Conservation (phyloP, 2,797 vertebrate genomes). For the Pangasius mekongensis region DNA sequence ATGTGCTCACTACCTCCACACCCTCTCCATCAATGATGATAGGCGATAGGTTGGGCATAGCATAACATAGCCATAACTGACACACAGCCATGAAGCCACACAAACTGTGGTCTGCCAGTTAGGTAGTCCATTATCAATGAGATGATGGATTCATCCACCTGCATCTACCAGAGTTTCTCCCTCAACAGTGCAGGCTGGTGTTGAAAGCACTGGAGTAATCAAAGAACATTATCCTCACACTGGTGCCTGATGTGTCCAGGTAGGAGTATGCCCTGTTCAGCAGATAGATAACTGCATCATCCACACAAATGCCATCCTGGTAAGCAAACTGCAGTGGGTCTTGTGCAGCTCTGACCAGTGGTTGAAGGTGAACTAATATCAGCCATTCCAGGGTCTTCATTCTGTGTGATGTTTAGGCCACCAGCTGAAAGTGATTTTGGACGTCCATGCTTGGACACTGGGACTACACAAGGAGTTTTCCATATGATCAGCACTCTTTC, state of each 20-base stretch:
- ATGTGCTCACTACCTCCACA: no score
- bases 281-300: background rate
- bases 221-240: background rate
- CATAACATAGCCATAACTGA: no score
- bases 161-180: background rate
- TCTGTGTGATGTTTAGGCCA: no score
- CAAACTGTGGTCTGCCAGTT: background rate
- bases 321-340: background rate
- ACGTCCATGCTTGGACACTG: background rate
- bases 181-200: background rate
- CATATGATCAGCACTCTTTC: background rate
- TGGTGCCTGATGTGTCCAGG: background rate
- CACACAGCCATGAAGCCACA: background rate
- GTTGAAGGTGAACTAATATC: no score
- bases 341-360: no score
- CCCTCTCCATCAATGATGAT: no score
- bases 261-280: background rate
- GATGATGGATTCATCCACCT: background rate
- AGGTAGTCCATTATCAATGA: no score
- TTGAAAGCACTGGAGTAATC: background rate
- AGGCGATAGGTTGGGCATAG: no score
- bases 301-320: background rate
- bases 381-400: no score
- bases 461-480: background rate
- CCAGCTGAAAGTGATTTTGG: no score